Conservation (phyloP, 2,797 vertebrate species). For the Hippoglossus hippoglossus region DNA sequence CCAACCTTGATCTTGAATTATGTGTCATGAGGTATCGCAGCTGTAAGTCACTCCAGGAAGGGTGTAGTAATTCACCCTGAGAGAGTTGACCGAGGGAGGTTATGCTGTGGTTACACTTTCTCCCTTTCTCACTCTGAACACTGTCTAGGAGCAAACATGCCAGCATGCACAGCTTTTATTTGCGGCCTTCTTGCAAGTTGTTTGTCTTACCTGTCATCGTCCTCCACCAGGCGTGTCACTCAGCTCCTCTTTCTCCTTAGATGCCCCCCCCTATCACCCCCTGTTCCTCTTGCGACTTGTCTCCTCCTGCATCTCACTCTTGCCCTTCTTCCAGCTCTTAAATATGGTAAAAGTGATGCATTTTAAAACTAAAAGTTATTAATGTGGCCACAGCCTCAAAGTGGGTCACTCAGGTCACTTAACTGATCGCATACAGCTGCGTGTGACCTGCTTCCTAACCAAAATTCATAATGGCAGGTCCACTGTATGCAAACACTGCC, state of each 20-base stretch:
- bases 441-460: constrained; percentile 35
- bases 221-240: constrained; percentile 4
- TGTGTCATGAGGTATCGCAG: constrained; percentile 34
- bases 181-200: constrained; percentile 50
- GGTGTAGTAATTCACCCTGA: constrained; percentile 33
- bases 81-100: constrained; percentile 56
- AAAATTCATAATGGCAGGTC: constrained; percentile 12
- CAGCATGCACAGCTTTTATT: constrained; percentile 40
- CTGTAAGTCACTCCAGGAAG: constrained; percentile 31
- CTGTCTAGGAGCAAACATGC: constrained; percentile 44
- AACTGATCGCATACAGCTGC: neutral
- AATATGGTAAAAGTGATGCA: no score
- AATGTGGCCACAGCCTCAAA: neutral
- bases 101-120: constrained; percentile 41
- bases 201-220: constrained; percentile 49
- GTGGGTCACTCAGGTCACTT: constrained; percentile 4
- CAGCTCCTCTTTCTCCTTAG: constrained; percentile 23
- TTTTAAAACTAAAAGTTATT: neutral
- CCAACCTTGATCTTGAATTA: constrained; percentile 56
- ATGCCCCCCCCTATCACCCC: constrained; percentile 20
- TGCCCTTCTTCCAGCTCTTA: neutral
- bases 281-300: neutral
- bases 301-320: constrained; percentile 6
- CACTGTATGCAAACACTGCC: constrained; percentile 20
- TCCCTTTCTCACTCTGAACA: constrained; percentile 21